phyloP scores from a whole-genome alignment of 2,113 vertebrate species.

The Piaya cayana region DNA sequence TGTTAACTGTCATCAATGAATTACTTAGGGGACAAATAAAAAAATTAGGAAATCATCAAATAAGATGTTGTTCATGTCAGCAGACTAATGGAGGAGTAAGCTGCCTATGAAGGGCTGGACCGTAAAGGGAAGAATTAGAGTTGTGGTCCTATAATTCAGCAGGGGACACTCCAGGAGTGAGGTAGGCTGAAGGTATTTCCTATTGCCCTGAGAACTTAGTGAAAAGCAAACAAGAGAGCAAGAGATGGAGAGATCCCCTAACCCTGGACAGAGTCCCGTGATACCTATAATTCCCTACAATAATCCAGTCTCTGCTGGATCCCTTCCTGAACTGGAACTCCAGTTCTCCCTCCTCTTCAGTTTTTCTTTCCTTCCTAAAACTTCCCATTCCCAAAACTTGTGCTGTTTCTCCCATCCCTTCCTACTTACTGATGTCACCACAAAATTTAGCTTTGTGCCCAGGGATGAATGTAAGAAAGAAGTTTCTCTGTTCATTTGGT shows the following conservation, averaged over 20 bases:
- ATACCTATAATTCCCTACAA: background rate
- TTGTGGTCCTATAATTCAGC: background rate
- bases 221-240: background rate
- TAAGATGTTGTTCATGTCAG: background rate
- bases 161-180: background rate
- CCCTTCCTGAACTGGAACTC: background rate
- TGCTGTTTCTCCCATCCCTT: background rate
- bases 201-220: background rate
- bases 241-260: background rate
- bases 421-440: background rate
- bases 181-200: background rate
- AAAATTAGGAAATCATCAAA: background rate
- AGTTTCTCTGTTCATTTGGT: background rate
- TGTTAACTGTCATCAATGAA: background rate
- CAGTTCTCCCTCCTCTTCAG: background rate
- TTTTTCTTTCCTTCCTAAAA: background rate
- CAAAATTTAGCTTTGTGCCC: background rate
- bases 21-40: background rate
- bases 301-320: background rate
- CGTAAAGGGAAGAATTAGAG: background rate
- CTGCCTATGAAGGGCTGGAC: background rate
- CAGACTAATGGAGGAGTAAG: background rate
- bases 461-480: background rate
- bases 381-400: background rate
- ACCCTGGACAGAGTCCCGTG: background rate